Conservation (phyloP, 2,797 vertebrate genomes). For the Dromococcyx pavoninus region DNA sequence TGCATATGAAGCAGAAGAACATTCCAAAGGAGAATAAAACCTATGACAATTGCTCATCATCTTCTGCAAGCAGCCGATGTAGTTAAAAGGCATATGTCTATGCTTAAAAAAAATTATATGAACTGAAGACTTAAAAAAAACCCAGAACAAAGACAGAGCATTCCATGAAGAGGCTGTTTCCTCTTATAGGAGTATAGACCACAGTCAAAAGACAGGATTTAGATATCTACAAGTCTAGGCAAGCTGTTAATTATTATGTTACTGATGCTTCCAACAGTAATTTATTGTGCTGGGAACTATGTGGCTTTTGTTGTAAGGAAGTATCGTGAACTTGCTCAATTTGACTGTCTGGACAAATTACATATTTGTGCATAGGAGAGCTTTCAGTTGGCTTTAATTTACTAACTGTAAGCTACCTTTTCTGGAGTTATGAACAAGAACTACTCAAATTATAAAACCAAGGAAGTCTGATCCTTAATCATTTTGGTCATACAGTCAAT, state of each 20-base stretch:
- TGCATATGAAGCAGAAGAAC: background rate
- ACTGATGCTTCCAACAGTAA: background rate
- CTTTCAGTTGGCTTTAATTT: background rate
- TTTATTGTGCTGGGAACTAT: fast-evolving
- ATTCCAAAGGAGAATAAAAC: background rate
- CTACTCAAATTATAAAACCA: background rate
- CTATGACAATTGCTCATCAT: background rate
- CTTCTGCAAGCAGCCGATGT: background rate
- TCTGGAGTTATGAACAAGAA: background rate
- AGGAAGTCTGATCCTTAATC: background rate
- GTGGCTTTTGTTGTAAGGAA: background rate
- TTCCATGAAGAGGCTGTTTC: background rate
- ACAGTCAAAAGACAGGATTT: background rate
- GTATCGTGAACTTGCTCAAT: background rate
- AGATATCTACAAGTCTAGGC: background rate
- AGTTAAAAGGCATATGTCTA: background rate
- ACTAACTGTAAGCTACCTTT: background rate
- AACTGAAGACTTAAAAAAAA: background rate
- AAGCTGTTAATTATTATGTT: background rate
- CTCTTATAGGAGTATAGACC: background rate
- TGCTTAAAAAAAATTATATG: background rate
- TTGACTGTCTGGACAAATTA: background rate
- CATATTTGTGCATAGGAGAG: background rate
- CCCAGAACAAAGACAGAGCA: background rate
- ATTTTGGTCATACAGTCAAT: background rate